Percentiles rank a stretch among this genome's conserved stretches.
These are phyloP conservation scores for Ictidomys tridecemlineatus DNA, from an alignment of 2,113 vertebrate genomes.

Conservation along the genomic window DNA sequence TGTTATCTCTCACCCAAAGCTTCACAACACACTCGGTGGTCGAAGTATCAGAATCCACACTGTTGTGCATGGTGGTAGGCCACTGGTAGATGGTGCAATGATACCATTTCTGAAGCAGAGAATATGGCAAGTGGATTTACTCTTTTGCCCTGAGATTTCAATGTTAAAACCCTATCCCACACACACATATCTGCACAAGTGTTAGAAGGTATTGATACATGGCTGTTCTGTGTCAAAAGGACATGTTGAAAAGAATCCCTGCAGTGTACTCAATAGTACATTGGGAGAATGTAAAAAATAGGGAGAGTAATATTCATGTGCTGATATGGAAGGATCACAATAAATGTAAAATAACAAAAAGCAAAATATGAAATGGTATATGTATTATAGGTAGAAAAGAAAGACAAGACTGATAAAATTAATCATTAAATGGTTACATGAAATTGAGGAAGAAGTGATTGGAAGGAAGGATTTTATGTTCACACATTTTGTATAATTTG, in stretches of 20 bases:
- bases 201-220: not conserved
- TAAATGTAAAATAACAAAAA: not conserved
- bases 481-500: not conserved
- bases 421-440: conserved; percentile 35
- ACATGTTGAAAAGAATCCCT: not conserved
- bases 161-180: not conserved
- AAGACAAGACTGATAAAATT: not conserved
- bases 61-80: not conserved
- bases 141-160: not conserved
- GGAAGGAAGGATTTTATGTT: not conserved
- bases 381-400: not conserved
- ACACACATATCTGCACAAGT: not conserved
- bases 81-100: not conserved
- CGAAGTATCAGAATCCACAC: not conserved
- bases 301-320: not conserved
- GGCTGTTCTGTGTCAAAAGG: not conserved
- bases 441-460: not conserved
- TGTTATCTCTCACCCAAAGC: not conserved
- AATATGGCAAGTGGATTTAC: not conserved
- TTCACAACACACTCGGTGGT: not conserved
- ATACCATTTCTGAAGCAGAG: not conserved
- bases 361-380: not conserved
- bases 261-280: not conserved
- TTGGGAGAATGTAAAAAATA: not conserved
- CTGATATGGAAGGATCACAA: not conserved